Conservation (phyloP, 1,140 invertebrate species). For the Arion vulgaris region DNA sequence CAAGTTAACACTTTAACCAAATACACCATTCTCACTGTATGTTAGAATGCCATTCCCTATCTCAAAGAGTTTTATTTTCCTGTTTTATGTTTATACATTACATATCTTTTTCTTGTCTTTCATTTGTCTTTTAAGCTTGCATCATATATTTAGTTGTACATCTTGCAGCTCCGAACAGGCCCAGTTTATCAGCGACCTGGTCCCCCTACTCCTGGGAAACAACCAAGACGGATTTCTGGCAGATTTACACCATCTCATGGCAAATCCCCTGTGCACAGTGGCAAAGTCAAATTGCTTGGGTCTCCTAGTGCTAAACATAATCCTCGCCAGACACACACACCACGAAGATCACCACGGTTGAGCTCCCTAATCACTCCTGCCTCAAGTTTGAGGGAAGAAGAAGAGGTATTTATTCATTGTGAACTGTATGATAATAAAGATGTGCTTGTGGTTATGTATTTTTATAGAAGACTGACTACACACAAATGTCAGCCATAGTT, state of each 20-base stretch:
- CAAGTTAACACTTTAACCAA: too few relatives aligned
- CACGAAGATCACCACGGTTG: slow-evolving; percentile 16
- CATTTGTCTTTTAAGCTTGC: too few relatives aligned
- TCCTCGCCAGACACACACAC: not conserved
- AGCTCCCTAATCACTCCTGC: not conserved
- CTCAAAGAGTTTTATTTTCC: too few relatives aligned
- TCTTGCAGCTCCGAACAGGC: slow-evolving; percentile 49
- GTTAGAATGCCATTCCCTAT: too few relatives aligned
- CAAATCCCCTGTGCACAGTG: not conserved
- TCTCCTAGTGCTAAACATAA: slow-evolving; percentile 16
- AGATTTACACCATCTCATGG: slow-evolving; percentile 20
- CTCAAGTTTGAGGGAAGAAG: not conserved
- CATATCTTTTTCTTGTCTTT: too few relatives aligned
- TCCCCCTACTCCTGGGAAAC: slow-evolving; percentile 55
- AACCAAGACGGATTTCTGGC: slow-evolving; percentile 25
- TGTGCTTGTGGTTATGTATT: too few relatives aligned
- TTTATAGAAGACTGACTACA: too few relatives aligned
- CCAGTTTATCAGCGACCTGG: slow-evolving; percentile 59
- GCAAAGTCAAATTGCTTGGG: slow-evolving; percentile 8
- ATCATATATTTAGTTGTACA: too few relatives aligned
- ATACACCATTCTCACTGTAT: too few relatives aligned
- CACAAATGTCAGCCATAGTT: too few relatives aligned
- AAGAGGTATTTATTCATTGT: not conserved
- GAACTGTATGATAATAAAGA: too few relatives aligned
- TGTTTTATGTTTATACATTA: too few relatives aligned